phyloP scores from a whole-genome alignment of 2,797 vertebrate species.

The Eulemur coronatus region DNA sequence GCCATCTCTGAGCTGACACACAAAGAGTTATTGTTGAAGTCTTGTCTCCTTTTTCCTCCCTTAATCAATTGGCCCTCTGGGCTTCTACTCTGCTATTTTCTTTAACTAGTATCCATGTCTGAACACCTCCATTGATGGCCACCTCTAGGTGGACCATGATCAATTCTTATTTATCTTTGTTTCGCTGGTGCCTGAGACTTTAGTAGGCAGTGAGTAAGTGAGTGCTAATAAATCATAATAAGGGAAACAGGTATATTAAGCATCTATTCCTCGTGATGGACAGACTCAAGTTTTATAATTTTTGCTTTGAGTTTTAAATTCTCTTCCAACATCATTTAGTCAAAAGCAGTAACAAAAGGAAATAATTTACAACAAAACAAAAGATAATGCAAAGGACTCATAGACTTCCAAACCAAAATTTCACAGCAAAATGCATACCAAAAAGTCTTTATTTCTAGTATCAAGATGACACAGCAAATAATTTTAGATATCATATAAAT shows the following conservation, averaged over 20 bases:
- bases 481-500: background rate
- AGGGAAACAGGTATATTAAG: background rate
- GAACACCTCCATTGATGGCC: background rate
- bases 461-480: background rate
- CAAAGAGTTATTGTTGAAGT: background rate
- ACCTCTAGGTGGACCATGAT: background rate
- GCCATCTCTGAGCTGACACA: background rate
- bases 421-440: conserved; percentile 30
- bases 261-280: background rate
- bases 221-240: background rate
- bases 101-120: background rate
- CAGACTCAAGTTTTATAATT: background rate
- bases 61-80: background rate
- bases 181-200: background rate
- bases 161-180: background rate
- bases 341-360: background rate
- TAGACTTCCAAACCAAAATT: background rate
- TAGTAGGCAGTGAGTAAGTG: background rate
- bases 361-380: conserved; percentile 1
- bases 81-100: background rate
- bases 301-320: background rate
- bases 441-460: background rate
- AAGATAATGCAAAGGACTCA: conserved; percentile 7
- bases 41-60: background rate
- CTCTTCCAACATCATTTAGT: background rate